A percentile compares a stretch with the other conserved stretches of the same genome.
phyloP scores from a whole-genome alignment of 1,140 invertebrate species.

The Anastatus disparis region DNA sequence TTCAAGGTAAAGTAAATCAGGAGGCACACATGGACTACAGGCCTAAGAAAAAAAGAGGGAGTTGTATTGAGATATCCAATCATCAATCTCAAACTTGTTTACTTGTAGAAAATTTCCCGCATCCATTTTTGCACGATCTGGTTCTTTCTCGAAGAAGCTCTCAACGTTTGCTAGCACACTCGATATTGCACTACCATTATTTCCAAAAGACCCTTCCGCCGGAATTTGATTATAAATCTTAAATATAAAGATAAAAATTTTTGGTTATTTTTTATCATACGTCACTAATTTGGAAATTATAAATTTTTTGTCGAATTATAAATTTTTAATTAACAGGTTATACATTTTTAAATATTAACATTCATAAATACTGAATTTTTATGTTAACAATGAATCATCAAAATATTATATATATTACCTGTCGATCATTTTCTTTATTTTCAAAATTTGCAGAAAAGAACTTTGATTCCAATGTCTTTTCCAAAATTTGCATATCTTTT shows the following conservation, averaged over 20 bases:
- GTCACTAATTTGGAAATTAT: neutral
- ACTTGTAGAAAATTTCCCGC: constrained; percentile 52
- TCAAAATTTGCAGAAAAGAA: constrained; percentile 24
- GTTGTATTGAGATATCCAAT: constrained; percentile 25
- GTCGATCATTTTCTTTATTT: constrained; percentile 30
- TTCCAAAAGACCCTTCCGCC: constrained; percentile 20
- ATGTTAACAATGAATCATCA: too few relatives aligned
- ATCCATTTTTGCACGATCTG: constrained; percentile 41
- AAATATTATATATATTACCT: too few relatives aligned
- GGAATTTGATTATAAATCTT: constrained; percentile 33
- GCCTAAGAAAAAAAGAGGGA: constrained; percentile 44
- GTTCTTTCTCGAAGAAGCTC: constrained; percentile 26
- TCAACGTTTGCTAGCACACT: constrained; percentile 27
- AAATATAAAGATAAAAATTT: constrained; percentile 46
- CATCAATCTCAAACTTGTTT: constrained; percentile 45
- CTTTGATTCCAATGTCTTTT: constrained; percentile 48
- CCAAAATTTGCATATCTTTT: constrained; percentile 53
- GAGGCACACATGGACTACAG: constrained; percentile 47
- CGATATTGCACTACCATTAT: constrained; percentile 27
- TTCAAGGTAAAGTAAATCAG: constrained; percentile 52
- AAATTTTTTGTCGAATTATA: neutral
- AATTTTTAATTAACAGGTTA: neutral
- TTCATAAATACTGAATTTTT: neutral
- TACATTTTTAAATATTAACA: neutral
- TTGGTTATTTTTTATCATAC: constrained; percentile 44